Conservation (phyloP, 2,888 invertebrate species). For the Seira sanloemensis region DNA sequence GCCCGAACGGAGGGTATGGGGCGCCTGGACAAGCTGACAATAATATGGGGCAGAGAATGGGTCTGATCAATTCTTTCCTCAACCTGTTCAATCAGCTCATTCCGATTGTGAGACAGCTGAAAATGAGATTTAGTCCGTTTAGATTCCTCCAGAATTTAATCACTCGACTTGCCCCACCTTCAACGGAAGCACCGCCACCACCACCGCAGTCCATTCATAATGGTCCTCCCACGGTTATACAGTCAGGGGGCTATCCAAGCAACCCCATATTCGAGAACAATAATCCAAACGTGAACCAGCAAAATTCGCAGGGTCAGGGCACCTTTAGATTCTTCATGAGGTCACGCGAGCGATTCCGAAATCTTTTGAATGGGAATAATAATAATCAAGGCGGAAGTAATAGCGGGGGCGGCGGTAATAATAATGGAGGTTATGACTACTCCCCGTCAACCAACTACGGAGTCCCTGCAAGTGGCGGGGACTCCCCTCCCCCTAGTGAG, state of each 20-base stretch:
- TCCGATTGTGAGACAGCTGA: conserved; percentile 49
- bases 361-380: conserved; percentile 23
- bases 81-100: conserved; percentile 60
- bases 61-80: conserved; percentile 42
- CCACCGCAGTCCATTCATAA: conserved; percentile 35
- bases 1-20: conserved; percentile 23
- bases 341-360: conserved; percentile 32
- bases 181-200: conserved; percentile 34
- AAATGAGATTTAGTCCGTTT: conserved; percentile 51
- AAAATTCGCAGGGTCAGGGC: conserved; percentile 10
- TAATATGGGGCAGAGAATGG: conserved; percentile 34
- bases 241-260: conserved; percentile 24
- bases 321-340: conserved; percentile 40
- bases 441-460: conserved; percentile 37
- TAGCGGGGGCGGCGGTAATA: not conserved
- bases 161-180: conserved; percentile 12
- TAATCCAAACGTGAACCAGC: not conserved
- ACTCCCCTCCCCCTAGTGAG: too few relatives aligned
- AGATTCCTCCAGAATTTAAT: conserved; percentile 47
- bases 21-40: conserved; percentile 40
- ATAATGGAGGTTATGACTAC: conserved; percentile 28
- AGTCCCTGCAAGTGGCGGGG: not conserved
- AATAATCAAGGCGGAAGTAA: not conserved
- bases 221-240: conserved; percentile 40
- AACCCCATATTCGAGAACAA: conserved; percentile 43